Base-by-base conservation (phyloP, 92 coral and sea anemone genomes). In the Palythoa heliodiscus region DNA sequence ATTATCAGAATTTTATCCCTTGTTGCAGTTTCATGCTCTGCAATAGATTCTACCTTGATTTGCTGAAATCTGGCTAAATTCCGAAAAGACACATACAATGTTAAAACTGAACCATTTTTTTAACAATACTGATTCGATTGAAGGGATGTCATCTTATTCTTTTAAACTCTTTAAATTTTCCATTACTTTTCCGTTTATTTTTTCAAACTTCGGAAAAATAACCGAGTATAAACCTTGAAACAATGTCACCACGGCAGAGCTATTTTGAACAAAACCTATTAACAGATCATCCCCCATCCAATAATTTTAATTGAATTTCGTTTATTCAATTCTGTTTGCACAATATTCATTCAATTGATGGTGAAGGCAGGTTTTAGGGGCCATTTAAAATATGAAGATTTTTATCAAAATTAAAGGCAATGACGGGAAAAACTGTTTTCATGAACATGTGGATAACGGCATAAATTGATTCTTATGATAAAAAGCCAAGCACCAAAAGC, bases 231-330 rank as follows among this genome's bases (percentile, higher is more conserved):
- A 19, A n/a, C n/a, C 8, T 63, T n/a, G 11, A 22, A 63, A 20
- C 22, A 75, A 35, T 1, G 37, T 52, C 29, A n/a, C 9, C 17
- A 52, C 11, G 38, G 38, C 19, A 14, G 12, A 52, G 11, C 70
- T 57, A 35, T 57, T n/a, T 57, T 13, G 38, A 78, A 78, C 4
- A 19, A 60, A 66, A 17, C 58, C 14, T 12, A 60, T 64, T 80
- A 68, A 66, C 74, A 80, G 38, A 7, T 79, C 52, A 79, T 79
- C 38, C 2, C 11, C 68, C 23, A n/a, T n/a, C n/a, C n/a, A 64
- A 17, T 80, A 66, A 47, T 4, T 76, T 55, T 2, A 64, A n/a
- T 38, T 38, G 38, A 20, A 60, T 47, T 48, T 16, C 3, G 3
- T 61, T 23, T 80, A 47, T 29, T 25, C 22, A 47, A 40, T 48